phyloP scores from a whole-genome alignment of 2,888 invertebrate species.

The Andrena fulva region DNA sequence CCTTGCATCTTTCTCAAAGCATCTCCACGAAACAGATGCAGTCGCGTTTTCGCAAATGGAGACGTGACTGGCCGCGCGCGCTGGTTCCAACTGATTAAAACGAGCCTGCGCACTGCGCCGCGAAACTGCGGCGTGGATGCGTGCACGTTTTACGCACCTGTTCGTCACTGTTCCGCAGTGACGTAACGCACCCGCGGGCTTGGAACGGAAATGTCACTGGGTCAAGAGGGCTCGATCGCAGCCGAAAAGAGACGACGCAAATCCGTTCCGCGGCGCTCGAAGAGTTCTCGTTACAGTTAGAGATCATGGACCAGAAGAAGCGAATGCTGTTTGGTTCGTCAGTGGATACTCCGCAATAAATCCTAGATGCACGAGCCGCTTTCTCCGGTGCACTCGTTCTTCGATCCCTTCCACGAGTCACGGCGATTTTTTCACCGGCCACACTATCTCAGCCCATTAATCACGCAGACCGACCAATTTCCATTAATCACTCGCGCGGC shows the following conservation, averaged over 20 bases:
- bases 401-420: slow-evolving; percentile 10
- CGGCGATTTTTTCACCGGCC: background rate
- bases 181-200: slow-evolving; percentile 22
- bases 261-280: background rate
- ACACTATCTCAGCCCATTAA: slow-evolving; percentile 3
- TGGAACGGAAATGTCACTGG: slow-evolving; percentile 45
- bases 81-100: slow-evolving; percentile 41
- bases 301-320: background rate
- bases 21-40: background rate
- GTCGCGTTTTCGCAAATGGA: background rate
- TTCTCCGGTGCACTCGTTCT: slow-evolving; percentile 11
- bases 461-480: slow-evolving; percentile 33
- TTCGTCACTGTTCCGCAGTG: slow-evolving; percentile 39
- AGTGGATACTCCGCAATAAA: slow-evolving; percentile 4
- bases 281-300: background rate
- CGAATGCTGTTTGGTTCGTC: background rate
- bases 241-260: background rate
- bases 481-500: slow-evolving; percentile 29
- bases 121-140: slow-evolving; percentile 15
- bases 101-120: slow-evolving; percentile 48
- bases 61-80: slow-evolving; percentile 28
- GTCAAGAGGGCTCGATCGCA: slow-evolving; percentile 38
- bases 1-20: background rate
- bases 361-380: slow-evolving; percentile 4
- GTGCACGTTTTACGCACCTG: slow-evolving; percentile 43